Percentiles rank a stretch among this genome's conserved stretches.
Evolutionary conservation across 2,797 vertebrate species (phyloP).

Genomic region (Pseudochirops cupreus): DNA sequence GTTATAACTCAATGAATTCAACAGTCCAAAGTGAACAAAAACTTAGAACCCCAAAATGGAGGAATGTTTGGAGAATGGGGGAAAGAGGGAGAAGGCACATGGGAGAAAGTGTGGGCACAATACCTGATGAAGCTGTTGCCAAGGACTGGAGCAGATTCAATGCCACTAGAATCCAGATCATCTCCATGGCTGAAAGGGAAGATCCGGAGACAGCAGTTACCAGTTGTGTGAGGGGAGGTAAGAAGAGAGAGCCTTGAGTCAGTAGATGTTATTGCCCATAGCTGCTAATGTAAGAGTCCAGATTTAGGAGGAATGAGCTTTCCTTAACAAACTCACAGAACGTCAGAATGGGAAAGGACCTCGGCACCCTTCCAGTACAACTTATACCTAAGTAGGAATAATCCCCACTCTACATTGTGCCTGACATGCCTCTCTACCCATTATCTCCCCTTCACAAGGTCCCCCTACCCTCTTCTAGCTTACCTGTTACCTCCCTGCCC

Average conservation of each 20-base stretch:
- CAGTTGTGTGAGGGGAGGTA: neutral
- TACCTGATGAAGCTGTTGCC: neutral
- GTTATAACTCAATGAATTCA: neutral
- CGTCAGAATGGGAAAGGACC: neutral
- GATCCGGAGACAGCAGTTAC: neutral
- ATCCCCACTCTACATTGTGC: neutral
- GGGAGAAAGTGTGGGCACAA: neutral
- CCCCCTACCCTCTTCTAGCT: neutral
- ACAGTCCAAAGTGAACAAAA: neutral
- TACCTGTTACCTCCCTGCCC: neutral
- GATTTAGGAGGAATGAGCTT: neutral
- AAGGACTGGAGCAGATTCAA: neutral
- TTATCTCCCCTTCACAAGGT: neutral
- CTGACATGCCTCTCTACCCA: neutral
- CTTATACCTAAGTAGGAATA: neutral
- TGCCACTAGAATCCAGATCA: neutral
- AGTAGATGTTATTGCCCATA: neutral
- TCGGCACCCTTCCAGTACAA: neutral
- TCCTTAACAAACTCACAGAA: neutral
- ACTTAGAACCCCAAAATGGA: neutral
- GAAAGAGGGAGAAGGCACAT: too few relatives aligned
- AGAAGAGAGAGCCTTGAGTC: neutral
- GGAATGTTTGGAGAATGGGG: neutral
- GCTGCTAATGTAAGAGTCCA: neutral
- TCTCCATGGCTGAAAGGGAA: neutral